Base-by-base conservation (phyloP, 2,888 invertebrate species). In the Zygogramma bicolorata region DNA sequence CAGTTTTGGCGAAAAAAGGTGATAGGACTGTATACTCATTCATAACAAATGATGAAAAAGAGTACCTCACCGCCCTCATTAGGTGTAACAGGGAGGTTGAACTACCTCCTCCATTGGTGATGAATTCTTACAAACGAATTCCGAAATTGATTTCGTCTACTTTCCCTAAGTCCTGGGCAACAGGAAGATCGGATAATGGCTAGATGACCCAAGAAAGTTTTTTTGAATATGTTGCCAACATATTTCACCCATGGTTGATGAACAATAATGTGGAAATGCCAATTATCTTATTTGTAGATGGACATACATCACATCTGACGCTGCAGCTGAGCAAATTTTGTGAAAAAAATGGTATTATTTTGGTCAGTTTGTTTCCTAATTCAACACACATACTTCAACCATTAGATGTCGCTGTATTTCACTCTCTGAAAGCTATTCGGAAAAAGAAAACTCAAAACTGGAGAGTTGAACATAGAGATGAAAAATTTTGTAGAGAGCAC, bases 61-160 rank as follows among this genome's bases (percentile, higher is more conserved):
- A 58, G 29, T 27, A 13, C 6, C 71, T 81, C 49, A 82, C 81
- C 18, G 81, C 81, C 0, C 80, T 81, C 79, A 79, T 81, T 68
- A 78, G 79, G 6, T 81, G 81, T 59, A 80, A 80, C 40, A 80
- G 80, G 61, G 65, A 68, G 57, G 80, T 80, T 25, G 62, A 73
- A 8, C 27, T 66, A 25, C 38, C 58, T 27, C 65, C 65, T 29
- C 70, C 65, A 1, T 59, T 70, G 70, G 38, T 70, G 4, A 59
- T 65, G 25, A 38, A 53, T 29, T 29, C 40, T 15, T 65, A 58
- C 6, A 60, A 69, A 22, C 25, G 69, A 40, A 57, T 69, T 22
- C 63, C 69, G 15, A 40, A 65, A 31, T 40, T 49, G 5, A 63
- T 70, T 29, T 5, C 34, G 13, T 34, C n/a, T 13, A 57, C 25